phyloP scores from a whole-genome alignment of 2,888 invertebrate species.

The Ormyrus labotus region DNA sequence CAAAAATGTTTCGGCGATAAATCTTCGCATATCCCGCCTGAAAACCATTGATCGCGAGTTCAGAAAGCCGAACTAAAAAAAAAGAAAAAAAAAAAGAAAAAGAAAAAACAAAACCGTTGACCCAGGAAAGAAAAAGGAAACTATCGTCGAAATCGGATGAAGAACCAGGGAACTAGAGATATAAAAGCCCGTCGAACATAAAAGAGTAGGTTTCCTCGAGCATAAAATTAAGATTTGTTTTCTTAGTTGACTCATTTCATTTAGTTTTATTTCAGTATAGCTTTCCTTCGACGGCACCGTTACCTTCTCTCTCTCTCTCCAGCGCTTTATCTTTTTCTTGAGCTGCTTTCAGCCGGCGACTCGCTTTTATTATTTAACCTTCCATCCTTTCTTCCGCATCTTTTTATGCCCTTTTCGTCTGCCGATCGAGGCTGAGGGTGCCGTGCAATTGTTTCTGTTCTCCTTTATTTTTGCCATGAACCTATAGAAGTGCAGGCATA shows the following conservation, averaged over 20 bases:
- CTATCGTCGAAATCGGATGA: not conserved
- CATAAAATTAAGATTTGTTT: slow-evolving; percentile 39
- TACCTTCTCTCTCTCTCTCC: slow-evolving; percentile 16
- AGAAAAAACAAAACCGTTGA: too few species aligned
- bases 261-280: slow-evolving; percentile 27
- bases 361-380: slow-evolving; percentile 37
- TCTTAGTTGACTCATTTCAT: slow-evolving; percentile 21
- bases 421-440: slow-evolving; percentile 19
- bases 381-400: not conserved
- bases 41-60: too few species aligned
- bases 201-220: slow-evolving; percentile 3
- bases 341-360: not conserved
- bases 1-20: too few species aligned
- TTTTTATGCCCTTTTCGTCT: slow-evolving; percentile 27
- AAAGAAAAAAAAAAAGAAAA: too few species aligned
- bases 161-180: too few species aligned
- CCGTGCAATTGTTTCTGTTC: slow-evolving; percentile 7
- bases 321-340: not conserved
- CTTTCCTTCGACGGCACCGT: not conserved
- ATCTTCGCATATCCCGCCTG: too few species aligned
- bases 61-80: too few species aligned
- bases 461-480: too few species aligned
- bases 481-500: too few species aligned
- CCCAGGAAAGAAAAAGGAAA: not conserved
- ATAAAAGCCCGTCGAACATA: not conserved